Base-by-base conservation (phyloP, 2,888 invertebrate species). In the Pristionchus fissidentatus region DNA sequence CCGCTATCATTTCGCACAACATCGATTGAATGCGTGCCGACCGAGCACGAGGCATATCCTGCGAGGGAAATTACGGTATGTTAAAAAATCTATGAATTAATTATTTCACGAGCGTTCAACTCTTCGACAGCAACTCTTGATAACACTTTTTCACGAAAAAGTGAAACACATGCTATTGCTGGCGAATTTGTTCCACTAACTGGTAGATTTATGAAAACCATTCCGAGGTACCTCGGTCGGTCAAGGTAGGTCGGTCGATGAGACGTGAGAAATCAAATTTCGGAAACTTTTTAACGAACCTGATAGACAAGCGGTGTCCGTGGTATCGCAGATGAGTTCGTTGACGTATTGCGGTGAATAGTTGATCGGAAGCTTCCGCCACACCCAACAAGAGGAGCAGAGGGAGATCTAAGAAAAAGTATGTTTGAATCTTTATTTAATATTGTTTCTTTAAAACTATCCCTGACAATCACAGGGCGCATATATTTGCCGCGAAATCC, bases 311-410 rank as follows among this genome's bases (percentile, higher is more conserved):
- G 57, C 83, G n/a, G 70, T 62, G 55, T 85, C 85, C 2, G 55
- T 43, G 1, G 32, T 62, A 41, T 85, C 84, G 70, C 86, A 86
- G 22, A 75, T 78, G 46, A 85, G 55, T 83, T 84, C 83, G 70
- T 86, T 86, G 55, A 86, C 55, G 60, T 78, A 86, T 29, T 60
- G 73, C 1, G 86, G 86, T 29, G 81, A 66, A 38, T 84, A 85
- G 22, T 84, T 60, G n/a, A 22, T 46, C 0, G 82, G 84, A 13
- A 86, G 78, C n/a, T 57, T 80, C 13, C 86, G 13, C 83, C 82
- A 83, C 0, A 70, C 83, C 86, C 86, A 86, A 43, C 86, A 86
- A 0, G 66, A 73, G 0, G 62, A 81, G 75, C 86, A 86, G 26
- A 86, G 80, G 3, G 60, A 55, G 2, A 84, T 60, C 46, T 66